phyloP scores from a whole-genome alignment of 1,140 invertebrate species.

The Drosophila pandora region DNA sequence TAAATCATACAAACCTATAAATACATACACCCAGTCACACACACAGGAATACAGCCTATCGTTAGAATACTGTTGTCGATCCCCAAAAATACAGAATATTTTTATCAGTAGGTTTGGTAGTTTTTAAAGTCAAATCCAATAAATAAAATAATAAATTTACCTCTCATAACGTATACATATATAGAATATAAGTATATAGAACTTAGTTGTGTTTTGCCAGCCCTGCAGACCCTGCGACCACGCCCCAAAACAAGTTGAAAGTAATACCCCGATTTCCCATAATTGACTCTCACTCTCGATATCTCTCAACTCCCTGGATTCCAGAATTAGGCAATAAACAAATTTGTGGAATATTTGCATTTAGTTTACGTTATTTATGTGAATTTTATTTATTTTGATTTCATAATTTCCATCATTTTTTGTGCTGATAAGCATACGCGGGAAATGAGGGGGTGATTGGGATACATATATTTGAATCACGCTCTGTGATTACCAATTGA shows the following conservation, averaged over 20 bases:
- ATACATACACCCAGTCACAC: conserved; percentile 31
- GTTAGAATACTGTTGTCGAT: conserved; percentile 52
- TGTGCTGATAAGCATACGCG: background rate
- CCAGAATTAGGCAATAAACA: conserved; percentile 69
- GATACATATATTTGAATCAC: conserved; percentile 13
- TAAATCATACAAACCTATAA: conserved; percentile 38
- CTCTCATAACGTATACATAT: conserved; percentile 23
- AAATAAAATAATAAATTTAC: conserved; percentile 43
- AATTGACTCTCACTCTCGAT: conserved; percentile 35
- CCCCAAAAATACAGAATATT: conserved; percentile 44
- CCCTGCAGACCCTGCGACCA: conserved; percentile 43
- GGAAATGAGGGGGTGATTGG: conserved; percentile 4
- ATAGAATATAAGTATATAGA: conserved; percentile 30
- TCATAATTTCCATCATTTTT: conserved; percentile 64
- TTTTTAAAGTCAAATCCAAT: conserved; percentile 59
- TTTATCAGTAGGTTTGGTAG: conserved; percentile 68
- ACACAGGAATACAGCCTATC: conserved; percentile 23
- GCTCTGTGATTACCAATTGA: conserved; percentile 42
- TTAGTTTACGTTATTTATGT: conserved; percentile 73
- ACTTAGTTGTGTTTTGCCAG: conserved; percentile 74
- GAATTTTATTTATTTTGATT: conserved; percentile 54
- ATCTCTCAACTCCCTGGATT: conserved; percentile 17
- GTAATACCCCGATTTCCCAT: conserved; percentile 44
- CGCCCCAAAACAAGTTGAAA: conserved; percentile 58
- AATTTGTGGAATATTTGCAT: conserved; percentile 66